These are phyloP conservation scores for Trigoniulus corallinus DNA, from an alignment of 1,140 invertebrate genomes.

Conservation along the genomic window DNA sequence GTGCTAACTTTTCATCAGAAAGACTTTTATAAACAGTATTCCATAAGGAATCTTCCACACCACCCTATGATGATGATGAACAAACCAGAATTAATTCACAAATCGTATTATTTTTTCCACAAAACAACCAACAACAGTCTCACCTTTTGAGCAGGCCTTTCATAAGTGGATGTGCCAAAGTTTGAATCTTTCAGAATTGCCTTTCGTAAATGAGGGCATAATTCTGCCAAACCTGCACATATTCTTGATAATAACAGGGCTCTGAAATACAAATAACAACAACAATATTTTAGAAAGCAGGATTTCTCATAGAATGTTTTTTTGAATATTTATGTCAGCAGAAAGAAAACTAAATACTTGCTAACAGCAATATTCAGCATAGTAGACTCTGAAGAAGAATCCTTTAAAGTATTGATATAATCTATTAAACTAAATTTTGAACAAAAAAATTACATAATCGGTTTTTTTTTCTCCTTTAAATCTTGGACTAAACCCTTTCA, in stretches of 20 bases:
- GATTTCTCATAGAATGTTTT: not conserved
- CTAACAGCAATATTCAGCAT: too few species aligned
- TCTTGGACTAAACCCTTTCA: not conserved
- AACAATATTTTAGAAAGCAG: conserved; percentile 10
- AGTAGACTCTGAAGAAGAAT: too few species aligned
- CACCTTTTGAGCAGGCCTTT: not conserved
- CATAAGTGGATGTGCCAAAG: not conserved
- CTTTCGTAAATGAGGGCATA: conserved; percentile 23
- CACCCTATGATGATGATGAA: not conserved
- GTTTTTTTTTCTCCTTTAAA: not conserved
- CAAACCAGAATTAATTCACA: not conserved
- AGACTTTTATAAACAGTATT: not conserved
- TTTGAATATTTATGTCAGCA: too few species aligned
- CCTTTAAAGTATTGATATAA: not conserved
- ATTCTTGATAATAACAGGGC: conserved; percentile 23
- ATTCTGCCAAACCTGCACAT: conserved; percentile 22
- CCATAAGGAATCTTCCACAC: not conserved
- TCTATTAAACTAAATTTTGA: not conserved
- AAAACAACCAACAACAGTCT: not conserved
- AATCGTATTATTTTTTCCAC: too few species aligned
- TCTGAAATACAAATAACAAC: conserved; percentile 10
- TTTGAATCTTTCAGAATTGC: not conserved
- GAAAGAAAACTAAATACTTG: not conserved
- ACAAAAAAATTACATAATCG: not conserved
- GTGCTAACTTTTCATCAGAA: not conserved